Evolutionary conservation across 2,888 invertebrate species (phyloP).

Genomic region (Gonocerus acuteangulatus): DNA sequence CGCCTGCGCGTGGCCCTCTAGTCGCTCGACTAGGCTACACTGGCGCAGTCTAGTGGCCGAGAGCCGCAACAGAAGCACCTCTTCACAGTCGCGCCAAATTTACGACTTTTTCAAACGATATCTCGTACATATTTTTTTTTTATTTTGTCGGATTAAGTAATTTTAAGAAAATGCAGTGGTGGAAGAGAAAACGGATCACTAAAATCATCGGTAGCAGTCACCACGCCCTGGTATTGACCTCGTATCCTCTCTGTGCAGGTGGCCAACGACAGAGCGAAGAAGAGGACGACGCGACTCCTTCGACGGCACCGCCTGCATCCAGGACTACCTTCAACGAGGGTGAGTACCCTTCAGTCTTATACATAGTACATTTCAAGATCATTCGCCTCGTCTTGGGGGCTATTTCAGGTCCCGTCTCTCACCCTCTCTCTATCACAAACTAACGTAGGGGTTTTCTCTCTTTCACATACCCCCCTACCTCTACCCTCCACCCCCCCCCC

Average conservation of each 20-base stretch:
- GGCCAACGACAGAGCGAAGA: background rate
- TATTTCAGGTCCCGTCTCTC: too few species aligned
- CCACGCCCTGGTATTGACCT: constrained; percentile 39
- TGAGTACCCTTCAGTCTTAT: constrained; percentile 18
- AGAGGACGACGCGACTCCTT: constrained; percentile 1
- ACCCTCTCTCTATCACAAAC: too few species aligned
- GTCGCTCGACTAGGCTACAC: background rate
- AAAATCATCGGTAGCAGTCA: constrained; percentile 40
- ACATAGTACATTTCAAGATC: background rate
- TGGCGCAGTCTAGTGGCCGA: constrained; percentile 24
- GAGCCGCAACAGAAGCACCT: background rate
- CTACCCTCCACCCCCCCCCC: too few species aligned
- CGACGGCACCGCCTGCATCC: constrained; percentile 13
- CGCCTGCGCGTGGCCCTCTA: constrained; percentile 4
- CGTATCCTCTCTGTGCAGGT: constrained; percentile 28
- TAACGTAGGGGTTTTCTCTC: too few species aligned
- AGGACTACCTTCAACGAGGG: constrained; percentile 33
- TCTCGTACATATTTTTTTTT: too few species aligned
- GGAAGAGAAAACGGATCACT: constrained; percentile 33
- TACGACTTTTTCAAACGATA: background rate
- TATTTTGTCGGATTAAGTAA: background rate
- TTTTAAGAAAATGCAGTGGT: constrained; percentile 35
- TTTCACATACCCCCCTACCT: too few species aligned
- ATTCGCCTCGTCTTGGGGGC: too few species aligned
- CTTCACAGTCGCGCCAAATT: constrained; percentile 2